Evolutionary conservation across 2,888 invertebrate species (phyloP), one percentile per base, ranked within the genome.

Genomic region (Drosophila formosana): DNA sequence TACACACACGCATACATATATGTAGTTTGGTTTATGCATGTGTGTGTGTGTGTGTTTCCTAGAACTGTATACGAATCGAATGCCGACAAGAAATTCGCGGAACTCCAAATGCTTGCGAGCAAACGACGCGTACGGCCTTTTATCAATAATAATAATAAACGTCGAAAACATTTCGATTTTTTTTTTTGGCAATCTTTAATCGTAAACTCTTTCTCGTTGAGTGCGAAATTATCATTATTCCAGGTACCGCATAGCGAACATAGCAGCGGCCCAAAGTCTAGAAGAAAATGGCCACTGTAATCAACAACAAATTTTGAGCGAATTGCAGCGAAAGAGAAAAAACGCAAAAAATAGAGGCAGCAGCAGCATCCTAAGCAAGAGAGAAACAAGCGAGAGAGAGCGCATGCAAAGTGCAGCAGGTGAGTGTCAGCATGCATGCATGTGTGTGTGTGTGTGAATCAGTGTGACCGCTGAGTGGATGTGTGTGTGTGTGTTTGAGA

Each of bases 321-420:
- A 74, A 70, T 55, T 78, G 70, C 74, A 67, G 50, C 43, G 37
- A 61, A 69, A 57, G 65, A 78, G 68, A 18, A 72, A 72, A 66
- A 66, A 46, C 11, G 53, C 58, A 62, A 34, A 49, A 52, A 26
- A 39, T 41, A 43, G 32, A 55, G 18, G 39, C 41, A 75, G 30
- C 25, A 68, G 8, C 74, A 75, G 78, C 72, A 78, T 67, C 67
- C 81, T 68, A 78, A 62, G 65, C 81, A 67, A 46, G 39, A 72
- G 60, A 72, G 58, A 62, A 80, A 72, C 61, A 65, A 81, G 55
- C 62, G 52, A 79, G 86, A 82, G 75, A 82, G 86, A 82, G 76
- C 76, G 72, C 72, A 82, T 82, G 88, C 82, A 87, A 82, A 82
- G 73, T 82, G 83, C 83, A 86, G 89, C 87, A 88, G 83, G 83